phyloP scores from a whole-genome alignment of 2,113 vertebrate genomes.

The Myanophis thanlyinensis region DNA sequence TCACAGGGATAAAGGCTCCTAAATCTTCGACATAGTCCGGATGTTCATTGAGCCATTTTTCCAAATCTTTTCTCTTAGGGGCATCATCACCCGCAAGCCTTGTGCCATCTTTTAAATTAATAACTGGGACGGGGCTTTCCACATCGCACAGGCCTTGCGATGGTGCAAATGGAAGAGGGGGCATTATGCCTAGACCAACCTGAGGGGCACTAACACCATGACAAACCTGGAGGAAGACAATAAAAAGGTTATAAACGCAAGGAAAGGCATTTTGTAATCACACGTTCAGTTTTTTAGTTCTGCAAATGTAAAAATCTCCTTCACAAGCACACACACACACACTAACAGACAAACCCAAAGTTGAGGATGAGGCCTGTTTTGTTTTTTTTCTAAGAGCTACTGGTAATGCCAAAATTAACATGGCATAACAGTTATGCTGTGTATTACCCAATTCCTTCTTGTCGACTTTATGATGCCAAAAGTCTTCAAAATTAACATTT shows the following conservation, averaged over 20 bases:
- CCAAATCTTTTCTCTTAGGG: constrained; percentile 89
- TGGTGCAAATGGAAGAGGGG: constrained; percentile 68
- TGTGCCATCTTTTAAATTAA: constrained; percentile 96
- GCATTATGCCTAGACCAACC: constrained; percentile 68
- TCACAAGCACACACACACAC: neutral
- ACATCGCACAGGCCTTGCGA: constrained; percentile 75
- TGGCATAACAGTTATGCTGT: neutral
- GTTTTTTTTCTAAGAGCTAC: neutral
- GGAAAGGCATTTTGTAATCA: neutral
- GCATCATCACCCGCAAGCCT: constrained; percentile 96
- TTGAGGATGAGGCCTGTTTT: neutral
- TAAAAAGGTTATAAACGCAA: neutral
- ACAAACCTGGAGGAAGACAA: constrained; percentile 73
- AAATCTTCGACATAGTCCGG: constrained; percentile 96
- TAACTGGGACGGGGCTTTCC: constrained; percentile 92
- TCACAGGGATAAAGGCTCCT: constrained; percentile 92
- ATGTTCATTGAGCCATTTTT: constrained; percentile 92
- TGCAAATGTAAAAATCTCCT: neutral
- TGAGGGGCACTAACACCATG: constrained; percentile 81
- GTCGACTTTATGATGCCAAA: neutral
- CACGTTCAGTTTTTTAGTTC: fast-evolving
- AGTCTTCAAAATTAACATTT: neutral
- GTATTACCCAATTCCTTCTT: neutral
- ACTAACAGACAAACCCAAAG: neutral
- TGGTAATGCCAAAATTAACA: neutral